Percentiles rank a stretch among this genome's conserved stretches.
phyloP scores from a whole-genome alignment of 2,888 invertebrate genomes.

The Alcis repandata region DNA sequence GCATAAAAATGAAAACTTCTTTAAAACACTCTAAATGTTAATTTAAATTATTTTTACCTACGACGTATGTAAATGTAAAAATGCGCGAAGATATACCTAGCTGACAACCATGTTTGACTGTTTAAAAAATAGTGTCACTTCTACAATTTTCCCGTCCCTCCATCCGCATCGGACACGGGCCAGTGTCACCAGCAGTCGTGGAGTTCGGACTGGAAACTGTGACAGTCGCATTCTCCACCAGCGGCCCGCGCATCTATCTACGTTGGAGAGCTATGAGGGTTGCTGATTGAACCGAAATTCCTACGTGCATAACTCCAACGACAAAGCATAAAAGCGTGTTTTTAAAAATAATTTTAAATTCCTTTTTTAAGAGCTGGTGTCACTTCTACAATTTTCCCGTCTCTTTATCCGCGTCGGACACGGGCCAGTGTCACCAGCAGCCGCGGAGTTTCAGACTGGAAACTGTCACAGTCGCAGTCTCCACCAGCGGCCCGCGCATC shows the following conservation, averaged over 20 bases:
- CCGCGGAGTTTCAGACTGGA: constrained; percentile 56
- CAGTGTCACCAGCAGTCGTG: constrained; percentile 53
- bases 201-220: constrained; percentile 59
- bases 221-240: constrained; percentile 45
- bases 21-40: too few species aligned
- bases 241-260: constrained; percentile 10
- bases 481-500: constrained; percentile 35
- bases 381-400: constrained; percentile 2
- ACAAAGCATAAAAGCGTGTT: too few species aligned
- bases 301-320: too few species aligned
- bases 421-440: constrained; percentile 53
- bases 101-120: too few species aligned
- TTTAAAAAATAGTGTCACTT: not conserved
- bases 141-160: not conserved
- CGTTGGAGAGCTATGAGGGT: not conserved
- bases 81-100: too few species aligned
- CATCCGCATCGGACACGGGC: constrained; percentile 43
- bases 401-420: constrained; percentile 39
- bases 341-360: not conserved
- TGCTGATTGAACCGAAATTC: too few species aligned
- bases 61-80: too few species aligned
- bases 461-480: constrained; percentile 50
- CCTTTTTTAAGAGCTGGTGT: not conserved
- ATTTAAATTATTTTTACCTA: too few species aligned
- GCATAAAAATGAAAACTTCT: too few species aligned